Evolutionary conservation across 2,113 vertebrate species (phyloP).

Genomic region (Lepisosteus oculatus): DNA sequence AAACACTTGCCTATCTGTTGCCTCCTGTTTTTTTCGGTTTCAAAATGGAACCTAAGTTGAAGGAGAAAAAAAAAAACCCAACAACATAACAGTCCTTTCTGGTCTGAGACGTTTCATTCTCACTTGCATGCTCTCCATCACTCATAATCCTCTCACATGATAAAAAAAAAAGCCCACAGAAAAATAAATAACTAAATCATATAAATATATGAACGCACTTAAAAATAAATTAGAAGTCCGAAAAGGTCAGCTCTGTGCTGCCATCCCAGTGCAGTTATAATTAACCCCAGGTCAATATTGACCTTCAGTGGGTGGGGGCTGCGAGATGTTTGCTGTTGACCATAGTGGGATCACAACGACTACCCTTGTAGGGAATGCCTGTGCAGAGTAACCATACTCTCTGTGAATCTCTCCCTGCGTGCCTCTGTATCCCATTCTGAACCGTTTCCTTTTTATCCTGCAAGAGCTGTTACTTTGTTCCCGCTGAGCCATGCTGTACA

Average conservation of each 20-base stretch:
- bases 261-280: conserved; percentile 27
- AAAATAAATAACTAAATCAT: neutral
- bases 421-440: neutral
- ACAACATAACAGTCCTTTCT: neutral
- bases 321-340: conserved; percentile 1
- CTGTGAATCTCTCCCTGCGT: neutral
- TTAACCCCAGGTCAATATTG: conserved; percentile 38
- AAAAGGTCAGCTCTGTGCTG: conserved; percentile 3
- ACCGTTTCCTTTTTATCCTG: neutral
- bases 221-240: neutral
- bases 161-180: neutral
- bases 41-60: neutral
- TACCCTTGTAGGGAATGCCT: neutral
- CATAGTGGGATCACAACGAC: neutral
- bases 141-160: neutral
- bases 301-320: conserved; percentile 13
- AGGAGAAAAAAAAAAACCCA: neutral
- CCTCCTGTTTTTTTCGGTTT: neutral
- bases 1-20: neutral
- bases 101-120: neutral
- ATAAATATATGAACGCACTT: no score
- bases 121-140: neutral
- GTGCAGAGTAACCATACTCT: neutral
- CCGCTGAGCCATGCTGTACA: neutral
- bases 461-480: no score